Evolutionary conservation across 2,113 vertebrate genomes (phyloP).

Genomic region (Morone saxatilis): DNA sequence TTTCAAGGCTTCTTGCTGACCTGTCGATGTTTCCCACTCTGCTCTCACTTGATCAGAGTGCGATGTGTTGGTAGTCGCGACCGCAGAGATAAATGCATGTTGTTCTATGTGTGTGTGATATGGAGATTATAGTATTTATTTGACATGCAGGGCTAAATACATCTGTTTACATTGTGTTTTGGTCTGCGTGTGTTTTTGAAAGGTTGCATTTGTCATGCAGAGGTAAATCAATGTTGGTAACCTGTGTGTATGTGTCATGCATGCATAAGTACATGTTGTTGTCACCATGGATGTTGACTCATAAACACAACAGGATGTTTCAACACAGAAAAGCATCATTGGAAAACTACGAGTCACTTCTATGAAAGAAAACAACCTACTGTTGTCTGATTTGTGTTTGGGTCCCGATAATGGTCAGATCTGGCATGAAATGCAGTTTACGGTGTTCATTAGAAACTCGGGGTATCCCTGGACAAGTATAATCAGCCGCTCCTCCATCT

Average conservation of each 20-base stretch:
- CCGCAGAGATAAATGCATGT: constrained; percentile 30
- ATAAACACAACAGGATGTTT: neutral
- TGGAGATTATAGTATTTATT: neutral
- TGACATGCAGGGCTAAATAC: constrained; percentile 39
- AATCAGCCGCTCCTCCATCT: too few species aligned
- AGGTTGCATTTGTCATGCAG: constrained; percentile 21
- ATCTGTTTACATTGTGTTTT: neutral
- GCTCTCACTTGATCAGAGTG: neutral
- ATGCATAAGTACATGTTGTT: constrained; percentile 28
- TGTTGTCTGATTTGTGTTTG: neutral
- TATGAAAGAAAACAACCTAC: neutral
- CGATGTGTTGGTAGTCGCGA: neutral
- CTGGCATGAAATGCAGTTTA: neutral
- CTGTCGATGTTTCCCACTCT: neutral
- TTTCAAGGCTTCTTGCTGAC: constrained; percentile 2
- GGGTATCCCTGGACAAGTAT: too few species aligned
- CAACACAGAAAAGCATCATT: constrained; percentile 13
- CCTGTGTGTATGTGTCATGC: neutral
- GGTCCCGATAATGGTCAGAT: neutral
- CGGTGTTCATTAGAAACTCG: neutral
- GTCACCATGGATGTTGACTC: neutral
- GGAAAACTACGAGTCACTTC: constrained; percentile 14
- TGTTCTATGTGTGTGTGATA: neutral
- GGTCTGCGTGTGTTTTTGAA: neutral
- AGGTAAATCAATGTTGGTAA: constrained; percentile 18